Base-by-base conservation (phyloP, 2,113 vertebrate species). In the Pristiophorus japonicus region DNA sequence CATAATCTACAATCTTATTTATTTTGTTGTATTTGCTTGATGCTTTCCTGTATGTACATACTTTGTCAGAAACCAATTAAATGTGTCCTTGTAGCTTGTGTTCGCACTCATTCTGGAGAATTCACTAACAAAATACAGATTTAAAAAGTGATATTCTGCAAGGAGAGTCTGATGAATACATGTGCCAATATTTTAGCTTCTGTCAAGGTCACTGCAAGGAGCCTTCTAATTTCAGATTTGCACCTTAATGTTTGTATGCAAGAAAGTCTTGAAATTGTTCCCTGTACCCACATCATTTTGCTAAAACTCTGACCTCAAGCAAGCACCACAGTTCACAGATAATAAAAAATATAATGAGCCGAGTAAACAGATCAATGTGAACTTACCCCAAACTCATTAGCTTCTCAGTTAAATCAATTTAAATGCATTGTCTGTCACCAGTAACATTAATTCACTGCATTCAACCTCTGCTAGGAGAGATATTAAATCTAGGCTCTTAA, bases 321-420 rank as follows among this genome's bases (percentile, higher is more conserved):
- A 70, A 27, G 65, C 93, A 16, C 65, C 66, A 47, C 93, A 94
- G 42, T 94, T 70, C 42, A 94, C 66, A 70, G 38, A 66, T 70
- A 94, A 94, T 94, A 67, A 73, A 94, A 94, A 51, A 94, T 94
- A 47, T 70, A 67, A 94, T 73, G 93, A 94, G 66, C 65, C 66
- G 4, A 70, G 93, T 94, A 94, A 92, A 94, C 93, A 70, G 42
- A 94, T 70, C 93, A 67, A 94, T 51, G 93, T 94, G 93, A 94
- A 70, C 66, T 51, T 94, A 94, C 93, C 93, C 93, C 42, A 70
- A 94, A 73, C 42, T 94, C 93, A 94, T 94, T 94, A 94, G 93
- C 45, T 94, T 70, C 66, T 67, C 63, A 73, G 93, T 42, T 70
- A 94, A 94, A 70, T 70, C 93, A 94, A 94, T 94, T 94, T 47